Evolutionary conservation across 2,113 vertebrate species (phyloP).

Genomic region (Eurypyga helias): DNA sequence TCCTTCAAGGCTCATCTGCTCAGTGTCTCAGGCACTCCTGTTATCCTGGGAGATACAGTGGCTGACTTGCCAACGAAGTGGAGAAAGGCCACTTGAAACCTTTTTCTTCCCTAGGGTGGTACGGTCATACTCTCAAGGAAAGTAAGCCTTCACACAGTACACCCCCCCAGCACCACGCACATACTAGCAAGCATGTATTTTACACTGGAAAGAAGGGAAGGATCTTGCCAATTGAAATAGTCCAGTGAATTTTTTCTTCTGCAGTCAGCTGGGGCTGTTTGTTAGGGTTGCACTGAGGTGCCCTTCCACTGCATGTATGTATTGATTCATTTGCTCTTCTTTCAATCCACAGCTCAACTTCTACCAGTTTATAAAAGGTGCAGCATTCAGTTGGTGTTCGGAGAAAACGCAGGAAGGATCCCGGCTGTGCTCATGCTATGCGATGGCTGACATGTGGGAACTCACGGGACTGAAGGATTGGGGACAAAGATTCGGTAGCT

Average conservation of each 20-base stretch:
- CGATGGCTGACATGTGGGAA: neutral
- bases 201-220: neutral
- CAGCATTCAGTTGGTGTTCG: neutral
- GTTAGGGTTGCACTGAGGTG: neutral
- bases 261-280: neutral
- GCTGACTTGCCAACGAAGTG: constrained; percentile 44
- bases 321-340: neutral
- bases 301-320: neutral
- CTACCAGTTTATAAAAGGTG: neutral
- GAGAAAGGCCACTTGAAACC: constrained; percentile 64
- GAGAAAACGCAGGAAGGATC: neutral
- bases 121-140: constrained; percentile 13
- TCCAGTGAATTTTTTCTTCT: neutral
- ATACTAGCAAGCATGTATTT: neutral
- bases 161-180: neutral
- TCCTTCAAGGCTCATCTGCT: constrained; percentile 46
- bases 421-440: neutral
- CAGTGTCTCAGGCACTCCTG: constrained; percentile 22
- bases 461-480: neutral
- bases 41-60: constrained; percentile 34
- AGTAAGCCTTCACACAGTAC: neutral
- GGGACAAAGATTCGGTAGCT: neutral
- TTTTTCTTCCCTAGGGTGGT: constrained; percentile 9
- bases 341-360: neutral
- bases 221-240: neutral